A percentile compares a stretch with the other conserved stretches of the same genome.
phyloP scores from a whole-genome alignment of 2,797 vertebrate species.

The Intellagama lesueurii region DNA sequence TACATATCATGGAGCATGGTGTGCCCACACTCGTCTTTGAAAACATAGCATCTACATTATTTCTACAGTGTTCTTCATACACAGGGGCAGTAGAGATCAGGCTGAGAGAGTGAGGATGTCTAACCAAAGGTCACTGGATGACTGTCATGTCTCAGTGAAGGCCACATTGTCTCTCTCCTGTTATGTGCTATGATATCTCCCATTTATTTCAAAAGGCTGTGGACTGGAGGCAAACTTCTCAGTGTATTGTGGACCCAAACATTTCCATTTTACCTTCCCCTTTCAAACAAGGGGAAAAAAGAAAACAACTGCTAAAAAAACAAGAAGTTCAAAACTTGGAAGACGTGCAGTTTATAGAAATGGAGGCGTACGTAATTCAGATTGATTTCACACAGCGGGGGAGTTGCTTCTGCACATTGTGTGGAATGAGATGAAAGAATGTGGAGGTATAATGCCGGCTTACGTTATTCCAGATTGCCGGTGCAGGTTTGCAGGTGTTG shows the following conservation, averaged over 20 bases:
- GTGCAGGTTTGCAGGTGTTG: no score
- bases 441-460: not conserved
- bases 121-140: no score
- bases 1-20: no score
- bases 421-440: not conserved
- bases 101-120: no score
- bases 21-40: no score
- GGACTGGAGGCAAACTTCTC: not conserved
- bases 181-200: no score
- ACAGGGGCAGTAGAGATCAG: no score
- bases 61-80: no score
- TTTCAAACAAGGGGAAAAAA: no score
- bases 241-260: not conserved
- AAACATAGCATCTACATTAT: no score
- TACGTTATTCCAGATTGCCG: not conserved
- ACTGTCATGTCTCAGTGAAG: no score
- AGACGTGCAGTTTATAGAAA: not conserved
- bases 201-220: not conserved
- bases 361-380: not conserved
- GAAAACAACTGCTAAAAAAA: not conserved
- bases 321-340: not conserved
- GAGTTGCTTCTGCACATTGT: not conserved
- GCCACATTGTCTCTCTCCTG: no score
- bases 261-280: not conserved
- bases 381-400: not conserved